These are phyloP conservation scores for Dendrolimus punctatus DNA, from an alignment of 1,140 invertebrate species.

Conservation along the genomic window DNA sequence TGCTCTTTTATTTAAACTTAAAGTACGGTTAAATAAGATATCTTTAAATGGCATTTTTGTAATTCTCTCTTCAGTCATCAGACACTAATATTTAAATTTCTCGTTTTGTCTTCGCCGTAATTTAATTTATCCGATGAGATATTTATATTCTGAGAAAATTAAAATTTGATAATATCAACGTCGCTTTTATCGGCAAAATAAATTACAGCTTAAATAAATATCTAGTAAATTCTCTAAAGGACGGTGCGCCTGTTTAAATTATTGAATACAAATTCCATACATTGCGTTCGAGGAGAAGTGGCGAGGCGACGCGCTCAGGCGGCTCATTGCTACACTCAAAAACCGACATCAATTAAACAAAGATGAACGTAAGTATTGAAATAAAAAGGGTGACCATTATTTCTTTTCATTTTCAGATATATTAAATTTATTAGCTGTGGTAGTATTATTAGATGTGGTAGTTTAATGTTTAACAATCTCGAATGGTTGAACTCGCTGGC, in stretches of 20 bases:
- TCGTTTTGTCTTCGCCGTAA: no score
- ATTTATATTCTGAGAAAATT: not conserved
- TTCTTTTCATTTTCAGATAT: no score
- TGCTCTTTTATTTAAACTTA: no score
- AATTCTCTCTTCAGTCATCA: no score
- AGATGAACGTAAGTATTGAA: constrained; percentile 34
- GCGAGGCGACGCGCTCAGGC: constrained; percentile 37
- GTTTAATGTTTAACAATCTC: no score
- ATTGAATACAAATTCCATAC: constrained; percentile 66
- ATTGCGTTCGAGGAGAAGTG: constrained; percentile 45
- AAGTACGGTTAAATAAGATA: no score
- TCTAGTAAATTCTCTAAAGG: constrained; percentile 25
- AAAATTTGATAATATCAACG: constrained; percentile 7
- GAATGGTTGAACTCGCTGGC: no score
- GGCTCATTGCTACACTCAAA: constrained; percentile 54
- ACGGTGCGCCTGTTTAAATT: constrained; percentile 45
- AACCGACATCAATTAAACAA: constrained; percentile 59
- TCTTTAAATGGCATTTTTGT: no score
- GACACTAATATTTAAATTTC: no score
- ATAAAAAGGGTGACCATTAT: constrained; percentile 6
- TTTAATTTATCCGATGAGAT: no score
- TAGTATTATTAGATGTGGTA: no score
- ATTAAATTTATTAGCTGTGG: no score
- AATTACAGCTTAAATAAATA: constrained; percentile 29
- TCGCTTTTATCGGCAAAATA: constrained; percentile 23